Base-by-base conservation (phyloP, 2,113 vertebrate genomes). In the Coturnix japonica region DNA sequence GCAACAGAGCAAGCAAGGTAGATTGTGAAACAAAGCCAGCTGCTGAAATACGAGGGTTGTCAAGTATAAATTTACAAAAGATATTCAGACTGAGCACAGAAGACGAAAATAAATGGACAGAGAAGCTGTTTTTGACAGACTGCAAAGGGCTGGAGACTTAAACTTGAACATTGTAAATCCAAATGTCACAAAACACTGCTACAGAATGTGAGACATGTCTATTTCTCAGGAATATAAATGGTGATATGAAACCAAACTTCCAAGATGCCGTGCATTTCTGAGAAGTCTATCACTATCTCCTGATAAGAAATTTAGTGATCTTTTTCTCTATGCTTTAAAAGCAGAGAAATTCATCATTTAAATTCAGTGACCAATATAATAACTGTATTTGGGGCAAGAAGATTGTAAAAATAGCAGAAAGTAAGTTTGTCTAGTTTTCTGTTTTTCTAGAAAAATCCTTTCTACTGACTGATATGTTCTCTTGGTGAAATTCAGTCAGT, bases 21-120 rank as follows among this genome's bases (percentile, higher is more conserved):
- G 93, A 97, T 95, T 95, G 96, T 96, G 97, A 97, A 98, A 98
- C 95, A 84, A 97, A 98, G 97, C 95, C 96, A 95, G 96, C 96
- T 97, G 95, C 97, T 98, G 97, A 98, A 98, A 98, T 98, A 98
- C 97, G 97, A 97, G 96, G 96, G 95, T 97, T 98, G 98, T 98
- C 98, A 98, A 98, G 95, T 97, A 97, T 98, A 98, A 98, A 98
- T 98, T 98, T 98, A 97, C 98, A 97, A 97, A 98, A 98, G 97
- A 98, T 98, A 98, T 97, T 98, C 97, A 97, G 97, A 97, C 97
- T 97, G 97, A 97, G 97, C 93, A 49, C 97, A 97, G 97, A 97
- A 97, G 97, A 98, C 97, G 97, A 98, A 98, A 98, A 98, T 97
- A 98, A 98, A 98, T 98, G 98, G 97, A 97, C 94, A 95, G 92